Conservation (phyloP, 2,888 invertebrate species). For the Agriopis aurantiaria region DNA sequence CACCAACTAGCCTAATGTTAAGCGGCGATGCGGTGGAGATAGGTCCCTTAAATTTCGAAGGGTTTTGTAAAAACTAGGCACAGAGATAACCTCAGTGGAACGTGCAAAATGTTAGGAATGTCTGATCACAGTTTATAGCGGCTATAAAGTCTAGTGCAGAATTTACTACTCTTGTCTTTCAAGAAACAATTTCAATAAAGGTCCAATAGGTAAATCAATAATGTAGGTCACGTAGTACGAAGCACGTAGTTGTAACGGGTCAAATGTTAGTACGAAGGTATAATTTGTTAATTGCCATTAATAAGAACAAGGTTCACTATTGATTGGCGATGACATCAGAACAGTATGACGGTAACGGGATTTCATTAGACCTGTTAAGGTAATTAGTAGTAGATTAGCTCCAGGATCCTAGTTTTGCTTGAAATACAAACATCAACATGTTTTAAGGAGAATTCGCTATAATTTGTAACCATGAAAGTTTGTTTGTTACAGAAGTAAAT, state of each 20-base stretch:
- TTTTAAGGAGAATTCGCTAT: too few species aligned
- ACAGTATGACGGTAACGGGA: constrained; percentile 42
- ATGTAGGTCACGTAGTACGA: constrained; percentile 32
- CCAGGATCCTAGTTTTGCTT: not conserved
- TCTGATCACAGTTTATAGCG: not conserved
- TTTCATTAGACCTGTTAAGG: constrained; percentile 28
- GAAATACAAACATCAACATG: too few species aligned
- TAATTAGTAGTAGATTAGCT: constrained; percentile 14
- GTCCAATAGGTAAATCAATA: constrained; percentile 28
- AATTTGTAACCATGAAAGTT: too few species aligned
- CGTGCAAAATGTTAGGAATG: not conserved
- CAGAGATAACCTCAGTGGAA: too few species aligned
- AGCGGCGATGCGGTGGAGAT: too few species aligned
- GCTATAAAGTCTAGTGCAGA: not conserved
- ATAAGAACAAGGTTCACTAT: constrained; percentile 55
- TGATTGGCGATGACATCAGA: constrained; percentile 59
- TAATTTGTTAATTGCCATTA: constrained; percentile 60
- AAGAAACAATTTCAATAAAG: constrained; percentile 7
- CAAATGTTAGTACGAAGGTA: constrained; percentile 52
- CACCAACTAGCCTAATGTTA: too few species aligned
- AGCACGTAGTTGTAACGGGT: constrained; percentile 24
- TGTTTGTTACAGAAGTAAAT: too few species aligned
- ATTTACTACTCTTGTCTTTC: not conserved
- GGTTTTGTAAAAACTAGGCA: too few species aligned
- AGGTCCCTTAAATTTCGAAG: too few species aligned